phyloP scores from a whole-genome alignment of 2,888 invertebrate species.

The Synergus itoensis region DNA sequence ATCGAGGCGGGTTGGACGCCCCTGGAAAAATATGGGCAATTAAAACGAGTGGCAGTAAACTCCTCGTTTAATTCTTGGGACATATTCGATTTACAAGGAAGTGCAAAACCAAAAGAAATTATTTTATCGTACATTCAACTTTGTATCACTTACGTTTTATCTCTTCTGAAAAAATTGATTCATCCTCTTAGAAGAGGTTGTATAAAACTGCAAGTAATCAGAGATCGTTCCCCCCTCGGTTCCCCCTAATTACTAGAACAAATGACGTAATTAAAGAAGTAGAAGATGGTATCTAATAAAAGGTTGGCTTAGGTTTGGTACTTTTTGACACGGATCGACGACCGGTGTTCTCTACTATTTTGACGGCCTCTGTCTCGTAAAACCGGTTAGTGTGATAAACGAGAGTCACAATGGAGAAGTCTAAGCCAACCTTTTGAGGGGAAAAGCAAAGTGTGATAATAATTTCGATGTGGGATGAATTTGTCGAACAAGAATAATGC shows the following conservation, averaged over 20 bases:
- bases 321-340: constrained; percentile 3
- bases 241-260: neutral
- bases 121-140: neutral
- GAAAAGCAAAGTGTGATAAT: constrained; percentile 21
- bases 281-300: neutral
- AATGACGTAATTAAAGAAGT: neutral
- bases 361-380: constrained; percentile 9
- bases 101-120: neutral
- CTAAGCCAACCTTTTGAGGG: neutral
- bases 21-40: constrained; percentile 64
- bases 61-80: neutral
- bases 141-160: neutral
- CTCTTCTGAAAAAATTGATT: neutral
- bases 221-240: neutral
- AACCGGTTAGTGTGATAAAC: constrained; percentile 20
- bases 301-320: neutral
- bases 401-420: neutral
- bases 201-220: neutral
- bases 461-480: neutral
- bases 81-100: neutral
- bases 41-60: constrained; percentile 52
- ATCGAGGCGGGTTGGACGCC: constrained; percentile 55
- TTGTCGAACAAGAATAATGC: neutral
- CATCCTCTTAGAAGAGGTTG: neutral
- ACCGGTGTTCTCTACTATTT: constrained; percentile 11